Conservation (phyloP, 2,113 vertebrate genomes). For the Amphilophus citrinellus region DNA sequence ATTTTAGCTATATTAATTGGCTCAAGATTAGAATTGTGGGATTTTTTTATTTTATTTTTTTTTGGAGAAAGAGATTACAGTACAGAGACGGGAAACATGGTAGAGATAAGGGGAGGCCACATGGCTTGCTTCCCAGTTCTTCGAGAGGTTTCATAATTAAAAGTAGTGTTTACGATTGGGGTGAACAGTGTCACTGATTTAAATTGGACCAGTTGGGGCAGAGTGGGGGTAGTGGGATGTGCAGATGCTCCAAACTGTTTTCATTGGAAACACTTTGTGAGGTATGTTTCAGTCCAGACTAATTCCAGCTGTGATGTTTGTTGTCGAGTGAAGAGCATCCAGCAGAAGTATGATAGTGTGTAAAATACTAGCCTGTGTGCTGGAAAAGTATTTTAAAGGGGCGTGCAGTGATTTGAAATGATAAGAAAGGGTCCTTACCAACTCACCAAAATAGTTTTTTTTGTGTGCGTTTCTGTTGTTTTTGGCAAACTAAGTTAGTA, state of each 20-base stretch:
- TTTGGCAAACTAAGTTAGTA: not conserved
- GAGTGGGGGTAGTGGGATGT: not conserved
- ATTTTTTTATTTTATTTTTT: not conserved
- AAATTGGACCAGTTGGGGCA: not conserved
- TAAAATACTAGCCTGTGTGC: rapidly evolving
- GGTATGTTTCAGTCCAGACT: not conserved
- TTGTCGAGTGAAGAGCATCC: not conserved
- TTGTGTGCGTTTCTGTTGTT: not conserved
- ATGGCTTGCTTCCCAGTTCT: conserved; percentile 7
- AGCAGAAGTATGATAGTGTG: rapidly evolving
- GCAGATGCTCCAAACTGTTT: not conserved
- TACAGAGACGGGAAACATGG: conserved; percentile 16
- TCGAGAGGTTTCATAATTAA: conserved; percentile 11
- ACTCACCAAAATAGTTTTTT: too few species aligned
- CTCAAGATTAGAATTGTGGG: conserved; percentile 5
- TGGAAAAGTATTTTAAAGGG: not conserved
- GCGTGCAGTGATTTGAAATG: not conserved
- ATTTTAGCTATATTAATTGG: conserved; percentile 12
- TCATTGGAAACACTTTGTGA: not conserved
- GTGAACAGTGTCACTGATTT: not conserved
- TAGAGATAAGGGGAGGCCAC: conserved; percentile 20
- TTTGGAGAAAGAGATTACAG: not conserved
- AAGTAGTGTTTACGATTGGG: not conserved
- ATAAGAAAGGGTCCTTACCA: not conserved
- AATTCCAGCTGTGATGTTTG: not conserved